These are phyloP conservation scores for Acronicta alni DNA, from an alignment of 2,888 invertebrate genomes.

Conservation along the genomic window DNA sequence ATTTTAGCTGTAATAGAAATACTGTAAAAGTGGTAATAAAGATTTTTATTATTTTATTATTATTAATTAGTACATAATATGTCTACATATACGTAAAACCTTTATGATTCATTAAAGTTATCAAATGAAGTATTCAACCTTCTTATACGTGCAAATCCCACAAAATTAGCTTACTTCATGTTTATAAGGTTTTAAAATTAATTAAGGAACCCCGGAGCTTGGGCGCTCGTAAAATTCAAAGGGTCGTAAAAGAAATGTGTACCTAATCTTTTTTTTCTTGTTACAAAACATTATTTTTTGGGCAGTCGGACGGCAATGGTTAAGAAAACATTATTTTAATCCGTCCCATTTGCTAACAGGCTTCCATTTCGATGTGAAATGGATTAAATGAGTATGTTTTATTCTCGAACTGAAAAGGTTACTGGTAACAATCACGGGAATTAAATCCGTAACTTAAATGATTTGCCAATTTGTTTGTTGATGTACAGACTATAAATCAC, in stretches of 20 bases:
- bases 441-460: too few species aligned
- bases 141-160: conserved; percentile 17
- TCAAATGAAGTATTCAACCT: conserved; percentile 6
- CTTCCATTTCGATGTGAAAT: conserved; percentile 13
- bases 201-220: conserved; percentile 36
- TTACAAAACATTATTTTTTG: conserved; percentile 40
- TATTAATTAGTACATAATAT: too few species aligned
- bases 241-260: conserved; percentile 30
- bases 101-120: conserved; percentile 5
- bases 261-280: conserved; percentile 44
- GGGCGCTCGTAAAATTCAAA: conserved; percentile 38
- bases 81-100: too few species aligned
- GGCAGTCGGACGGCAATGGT: too few species aligned
- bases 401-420: conserved; percentile 7
- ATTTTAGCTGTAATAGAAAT: too few species aligned
- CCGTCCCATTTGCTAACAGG: conserved; percentile 19
- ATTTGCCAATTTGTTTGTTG: too few species aligned
- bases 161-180: conserved; percentile 12
- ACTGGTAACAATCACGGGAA: too few species aligned
- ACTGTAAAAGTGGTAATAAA: too few species aligned
- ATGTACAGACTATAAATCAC: too few species aligned
- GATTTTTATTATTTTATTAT: too few species aligned
- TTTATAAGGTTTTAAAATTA: conserved; percentile 36
- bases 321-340: background rate
- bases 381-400: conserved; percentile 24